Conservation (phyloP, 2,113 vertebrate genomes). For the Garra rufa region DNA sequence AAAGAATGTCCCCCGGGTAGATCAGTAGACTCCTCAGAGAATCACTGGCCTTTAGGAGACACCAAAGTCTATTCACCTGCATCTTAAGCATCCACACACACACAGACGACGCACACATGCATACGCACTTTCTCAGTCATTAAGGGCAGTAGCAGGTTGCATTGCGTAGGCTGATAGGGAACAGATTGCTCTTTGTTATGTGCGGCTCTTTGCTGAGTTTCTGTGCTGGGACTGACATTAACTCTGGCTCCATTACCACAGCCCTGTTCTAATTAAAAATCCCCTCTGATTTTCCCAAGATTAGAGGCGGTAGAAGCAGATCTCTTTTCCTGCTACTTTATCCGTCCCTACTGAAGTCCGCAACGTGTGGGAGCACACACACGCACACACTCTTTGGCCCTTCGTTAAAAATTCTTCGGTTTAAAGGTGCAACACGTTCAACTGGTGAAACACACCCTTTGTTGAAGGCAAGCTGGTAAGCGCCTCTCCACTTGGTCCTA, state of each 20-base stretch:
- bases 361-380: slow-evolving; percentile 29
- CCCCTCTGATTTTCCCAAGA: slow-evolving; percentile 71
- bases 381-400: slow-evolving; percentile 31
- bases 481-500: slow-evolving; percentile 28
- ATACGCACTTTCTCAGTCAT: slow-evolving; percentile 45
- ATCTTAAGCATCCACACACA: slow-evolving; percentile 33
- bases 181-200: slow-evolving; percentile 68
- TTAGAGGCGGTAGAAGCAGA: slow-evolving; percentile 67
- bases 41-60: slow-evolving; percentile 58
- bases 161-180: slow-evolving; percentile 61
- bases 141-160: slow-evolving; percentile 54
- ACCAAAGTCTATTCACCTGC: slow-evolving; percentile 39
- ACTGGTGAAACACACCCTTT: slow-evolving; percentile 45
- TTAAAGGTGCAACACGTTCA: slow-evolving; percentile 42
- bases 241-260: slow-evolving; percentile 70
- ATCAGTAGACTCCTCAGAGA: slow-evolving; percentile 59
- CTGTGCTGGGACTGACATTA: slow-evolving; percentile 71
- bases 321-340: slow-evolving; percentile 67
- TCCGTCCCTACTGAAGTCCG: slow-evolving; percentile 52
- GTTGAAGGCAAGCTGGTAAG: slow-evolving; percentile 26
- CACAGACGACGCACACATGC: slow-evolving; percentile 22
- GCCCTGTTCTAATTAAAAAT: slow-evolving; percentile 81
- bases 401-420: slow-evolving; percentile 30
- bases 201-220: slow-evolving; percentile 56
- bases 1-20: slow-evolving; percentile 50